Evolutionary conservation across 2,797 vertebrate species (phyloP), one percentile per base, ranked within the genome.

Genomic region (Kryptopterus vitreolus): DNA sequence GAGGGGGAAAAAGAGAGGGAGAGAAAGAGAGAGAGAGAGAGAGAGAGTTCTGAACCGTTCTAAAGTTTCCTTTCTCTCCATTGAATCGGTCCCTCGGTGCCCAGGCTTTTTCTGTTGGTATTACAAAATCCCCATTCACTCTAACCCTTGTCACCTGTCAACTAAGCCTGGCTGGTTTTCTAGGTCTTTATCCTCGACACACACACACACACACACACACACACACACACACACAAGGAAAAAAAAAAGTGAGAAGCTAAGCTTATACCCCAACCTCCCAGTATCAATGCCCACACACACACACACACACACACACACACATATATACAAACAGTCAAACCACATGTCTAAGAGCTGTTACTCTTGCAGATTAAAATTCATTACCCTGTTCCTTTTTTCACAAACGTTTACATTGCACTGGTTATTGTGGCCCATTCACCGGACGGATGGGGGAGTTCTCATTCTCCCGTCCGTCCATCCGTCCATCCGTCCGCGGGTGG

Each of bases 111-210:
- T 84, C 91, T 94, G 93, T 94, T 94, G 93, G 91, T 95, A 94
- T 94, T 94, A 94, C 94, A 94, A 94, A 94, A 95, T 95, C 94
- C 92, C 93, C 88, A 93, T 95, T 95, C 87, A 95, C 87, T 91
- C 91, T 92, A 93, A 94, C 91, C 91, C 94, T 94, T 95, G 94
- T 95, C 93, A 95, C 93, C 94, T 95, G 94, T 95, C 94, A 95
- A 89, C 93, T 94, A 94, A 95, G 93, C 93, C 92, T 88, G 94
- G 89, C 93, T 91, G 92, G 90, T 92, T 93, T 92, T 91, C 90
- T 93, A 94, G 93, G 93, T 95, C 94, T 95, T 94, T 95, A 95
- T 94, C 92, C 93, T 86, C 90, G 79, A 86, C 90, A 91, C 91
- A 93, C 91, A 93, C 89, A 92, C 90, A 83, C 70, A 83, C 70